These are phyloP conservation scores for Tiliacea aurago DNA, from an alignment of 2,888 invertebrate genomes.

Conservation along the genomic window DNA sequence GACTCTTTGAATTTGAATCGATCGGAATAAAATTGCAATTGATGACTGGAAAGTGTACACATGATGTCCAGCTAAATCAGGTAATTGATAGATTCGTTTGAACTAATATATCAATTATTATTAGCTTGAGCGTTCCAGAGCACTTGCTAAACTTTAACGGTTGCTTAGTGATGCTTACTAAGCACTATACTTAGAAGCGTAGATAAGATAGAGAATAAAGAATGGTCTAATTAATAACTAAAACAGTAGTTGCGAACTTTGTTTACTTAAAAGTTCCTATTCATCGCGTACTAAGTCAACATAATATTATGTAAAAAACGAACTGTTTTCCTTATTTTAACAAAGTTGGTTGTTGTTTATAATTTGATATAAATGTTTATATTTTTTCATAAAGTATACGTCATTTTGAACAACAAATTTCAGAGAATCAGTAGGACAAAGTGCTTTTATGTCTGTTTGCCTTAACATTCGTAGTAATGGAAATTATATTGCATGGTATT, in stretches of 20 bases:
- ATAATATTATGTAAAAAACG: constrained; percentile 16
- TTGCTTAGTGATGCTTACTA: neutral
- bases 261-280: constrained; percentile 31
- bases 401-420: constrained; percentile 4
- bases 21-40: constrained; percentile 54
- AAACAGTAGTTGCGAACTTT: constrained; percentile 8
- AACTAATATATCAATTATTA: too few species aligned
- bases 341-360: neutral
- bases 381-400: constrained; percentile 11
- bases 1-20: too few species aligned
- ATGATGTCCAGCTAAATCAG: constrained; percentile 43
- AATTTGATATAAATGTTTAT: neutral
- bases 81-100: constrained; percentile 39
- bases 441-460: constrained; percentile 3
- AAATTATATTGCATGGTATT: constrained; percentile 19
- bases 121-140: neutral
- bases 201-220: neutral
- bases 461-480: constrained; percentile 4
- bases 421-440: constrained; percentile 10
- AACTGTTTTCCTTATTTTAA: constrained; percentile 29
- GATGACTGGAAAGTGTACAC: constrained; percentile 48
- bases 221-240: neutral
- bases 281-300: neutral
- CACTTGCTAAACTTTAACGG: constrained; percentile 31
- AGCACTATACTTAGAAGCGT: neutral